phyloP scores from a whole-genome alignment of 2,113 vertebrate genomes.

The Rhombomys opimus region DNA sequence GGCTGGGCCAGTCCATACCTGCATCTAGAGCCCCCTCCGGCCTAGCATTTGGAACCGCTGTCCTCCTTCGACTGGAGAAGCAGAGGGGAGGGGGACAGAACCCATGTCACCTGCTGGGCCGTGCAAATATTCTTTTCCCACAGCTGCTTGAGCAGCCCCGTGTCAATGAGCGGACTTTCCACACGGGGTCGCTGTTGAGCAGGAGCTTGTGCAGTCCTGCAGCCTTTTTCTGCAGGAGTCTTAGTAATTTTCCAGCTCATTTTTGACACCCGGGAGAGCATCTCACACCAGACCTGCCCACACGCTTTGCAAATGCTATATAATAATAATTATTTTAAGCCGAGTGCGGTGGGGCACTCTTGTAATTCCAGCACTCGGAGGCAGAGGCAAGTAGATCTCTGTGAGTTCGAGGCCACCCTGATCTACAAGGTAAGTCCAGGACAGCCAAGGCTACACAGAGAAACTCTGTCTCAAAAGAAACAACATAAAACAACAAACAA shows the following conservation, averaged over 20 bases:
- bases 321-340: not conserved
- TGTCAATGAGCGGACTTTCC: not conserved
- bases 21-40: not conserved
- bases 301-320: not conserved
- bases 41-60: not conserved
- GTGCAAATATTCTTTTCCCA: not conserved
- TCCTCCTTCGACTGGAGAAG: not conserved
- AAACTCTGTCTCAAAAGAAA: no score
- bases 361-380: no score
- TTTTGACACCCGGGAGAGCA: not conserved
- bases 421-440: no score
- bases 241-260: not conserved
- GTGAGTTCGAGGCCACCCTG: no score
- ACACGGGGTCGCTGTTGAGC: not conserved
- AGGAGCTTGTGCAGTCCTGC: not conserved
- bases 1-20: not conserved
- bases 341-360: no score
- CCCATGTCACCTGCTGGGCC: not conserved
- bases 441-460: no score
- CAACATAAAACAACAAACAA: no score
- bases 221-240: not conserved
- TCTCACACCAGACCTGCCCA: not conserved
- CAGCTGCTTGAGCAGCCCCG: no score
- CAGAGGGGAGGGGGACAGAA: not conserved
- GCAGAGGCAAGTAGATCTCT: no score